Evolutionary conservation across 2,888 invertebrate species (phyloP), one percentile per base, ranked within the genome.

Genomic region (Stegophylla sp.): DNA sequence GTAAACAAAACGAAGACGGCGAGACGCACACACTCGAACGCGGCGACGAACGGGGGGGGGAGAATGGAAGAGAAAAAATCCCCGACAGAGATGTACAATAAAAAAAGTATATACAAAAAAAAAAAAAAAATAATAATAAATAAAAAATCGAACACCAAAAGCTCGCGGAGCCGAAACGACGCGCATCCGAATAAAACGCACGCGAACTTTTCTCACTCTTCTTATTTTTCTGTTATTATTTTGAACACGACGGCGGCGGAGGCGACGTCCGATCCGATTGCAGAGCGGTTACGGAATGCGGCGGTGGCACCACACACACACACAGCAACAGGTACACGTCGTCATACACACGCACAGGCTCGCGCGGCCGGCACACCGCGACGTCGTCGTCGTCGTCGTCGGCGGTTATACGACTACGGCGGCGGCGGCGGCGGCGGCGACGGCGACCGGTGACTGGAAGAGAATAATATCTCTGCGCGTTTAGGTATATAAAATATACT

Each of bases 311-410:
- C n/a, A n/a, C n/a, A 43, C 9, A 41, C 34, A 20, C 48, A 53
- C 69, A 15, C 26, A 59, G 71, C 76, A 77, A 77, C 79, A 71
- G 79, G 79, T 79, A 79, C 63, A n/a, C n/a, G n/a, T n/a, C n/a
- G 63, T n/a, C 34, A 26, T 3, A 41, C 75, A 63, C 53, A 66
- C 64, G 64, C 75, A 66, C 75, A 69, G 67, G 67, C 45, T 34
- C 61, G 41, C 79, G 67, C 76, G 69, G 41, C 67, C 12, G 53
- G 41, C 59, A n/a, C 34, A 41, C 71, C 51, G 34, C 53, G 26
- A 26, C 48, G 48, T n/a, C n/a, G n/a, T n/a, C n/a, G n/a, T n/a
- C n/a, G n/a, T n/a, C n/a, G n/a, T n/a, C n/a, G n/a, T 15, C 34
- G 66, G 34, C 53, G 53, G 53, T 41, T 41, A 34, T 34, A 41